Evolutionary conservation across 2,888 invertebrate species (phyloP).

Genomic region (Sminthurinus aureus): DNA sequence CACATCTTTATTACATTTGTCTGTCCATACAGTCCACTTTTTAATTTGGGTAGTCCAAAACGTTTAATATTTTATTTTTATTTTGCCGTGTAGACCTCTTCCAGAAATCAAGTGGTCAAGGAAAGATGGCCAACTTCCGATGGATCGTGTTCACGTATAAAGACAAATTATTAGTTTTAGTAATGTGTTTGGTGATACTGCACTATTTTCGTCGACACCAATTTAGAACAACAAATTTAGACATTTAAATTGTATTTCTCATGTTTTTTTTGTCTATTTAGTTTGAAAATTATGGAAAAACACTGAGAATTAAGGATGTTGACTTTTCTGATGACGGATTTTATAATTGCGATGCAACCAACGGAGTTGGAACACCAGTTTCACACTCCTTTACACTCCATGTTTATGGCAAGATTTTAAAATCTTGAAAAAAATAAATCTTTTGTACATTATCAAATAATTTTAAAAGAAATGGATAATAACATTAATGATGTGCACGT

Average conservation of each 20-base stretch:
- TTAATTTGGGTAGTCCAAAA: too few relatives aligned
- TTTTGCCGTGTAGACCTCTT: slow-evolving; percentile 73
- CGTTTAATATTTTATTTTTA: not conserved
- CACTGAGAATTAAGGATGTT: slow-evolving; percentile 84
- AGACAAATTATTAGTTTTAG: too few relatives aligned
- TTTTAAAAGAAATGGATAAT: too few relatives aligned
- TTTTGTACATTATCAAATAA: too few relatives aligned
- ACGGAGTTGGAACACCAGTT: slow-evolving; percentile 85
- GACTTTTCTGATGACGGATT: slow-evolving; percentile 87
- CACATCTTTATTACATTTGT: not conserved
- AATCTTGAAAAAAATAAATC: too few relatives aligned
- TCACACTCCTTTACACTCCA: slow-evolving; percentile 82
- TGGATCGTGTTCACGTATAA: slow-evolving; percentile 60
- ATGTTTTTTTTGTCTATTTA: slow-evolving; percentile 48
- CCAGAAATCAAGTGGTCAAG: slow-evolving; percentile 95
- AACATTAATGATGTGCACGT: not conserved
- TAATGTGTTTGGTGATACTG: too few relatives aligned
- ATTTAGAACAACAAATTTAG: too few relatives aligned
- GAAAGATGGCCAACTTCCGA: slow-evolving; percentile 72
- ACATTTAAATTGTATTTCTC: too few relatives aligned
- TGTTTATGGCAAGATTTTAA: slow-evolving; percentile 61
- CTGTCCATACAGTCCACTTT: not conserved
- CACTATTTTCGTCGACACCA: too few relatives aligned
- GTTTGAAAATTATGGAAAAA: slow-evolving; percentile 91
- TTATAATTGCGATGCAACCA: slow-evolving; percentile 93